phyloP scores from a whole-genome alignment of 2,888 invertebrate genomes.

The Pseudococcus jackbeardsleyi region DNA sequence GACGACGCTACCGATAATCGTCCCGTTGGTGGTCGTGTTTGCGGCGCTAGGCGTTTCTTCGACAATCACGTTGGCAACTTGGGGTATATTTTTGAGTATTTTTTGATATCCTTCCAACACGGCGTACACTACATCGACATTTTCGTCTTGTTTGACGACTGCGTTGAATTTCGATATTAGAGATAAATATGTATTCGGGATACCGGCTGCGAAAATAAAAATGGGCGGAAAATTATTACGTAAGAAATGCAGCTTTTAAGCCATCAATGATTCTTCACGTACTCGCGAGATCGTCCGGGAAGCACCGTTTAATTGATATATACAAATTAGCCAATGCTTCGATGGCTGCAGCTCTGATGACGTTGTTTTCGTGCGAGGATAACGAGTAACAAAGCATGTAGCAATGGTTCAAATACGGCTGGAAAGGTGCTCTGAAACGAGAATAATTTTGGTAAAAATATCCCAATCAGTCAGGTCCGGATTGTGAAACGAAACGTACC shows the following conservation, averaged over 20 bases:
- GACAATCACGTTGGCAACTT: conserved; percentile 7
- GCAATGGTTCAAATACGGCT: conserved; percentile 48
- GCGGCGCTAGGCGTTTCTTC: not conserved
- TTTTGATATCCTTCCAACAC: conserved; percentile 59
- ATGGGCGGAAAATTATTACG: not conserved
- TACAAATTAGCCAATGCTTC: conserved; percentile 60
- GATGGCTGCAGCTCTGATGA: conserved; percentile 55
- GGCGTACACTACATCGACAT: conserved; percentile 58
- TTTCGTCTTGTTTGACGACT: conserved; percentile 49
- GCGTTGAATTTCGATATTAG: conserved; percentile 34
- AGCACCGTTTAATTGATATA: conserved; percentile 59
- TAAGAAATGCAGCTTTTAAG: not conserved
- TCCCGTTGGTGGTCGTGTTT: not conserved
- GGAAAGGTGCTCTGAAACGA: conserved; percentile 41
- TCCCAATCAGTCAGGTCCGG: no score
- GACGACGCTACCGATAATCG: conserved; percentile 25
- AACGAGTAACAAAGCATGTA: conserved; percentile 42
- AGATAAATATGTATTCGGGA: not conserved
- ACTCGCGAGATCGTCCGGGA: not conserved
- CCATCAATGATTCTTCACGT: not conserved
- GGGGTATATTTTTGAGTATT: conserved; percentile 57
- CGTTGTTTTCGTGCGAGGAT: conserved; percentile 47
- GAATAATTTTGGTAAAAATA: not conserved
- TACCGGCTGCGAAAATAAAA: not conserved
- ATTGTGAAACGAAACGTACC: conserved; percentile 30